These are phyloP conservation scores for Parasteatoda tepidariorum DNA, from an alignment of 1,140 invertebrate genomes.

Conservation along the genomic window DNA sequence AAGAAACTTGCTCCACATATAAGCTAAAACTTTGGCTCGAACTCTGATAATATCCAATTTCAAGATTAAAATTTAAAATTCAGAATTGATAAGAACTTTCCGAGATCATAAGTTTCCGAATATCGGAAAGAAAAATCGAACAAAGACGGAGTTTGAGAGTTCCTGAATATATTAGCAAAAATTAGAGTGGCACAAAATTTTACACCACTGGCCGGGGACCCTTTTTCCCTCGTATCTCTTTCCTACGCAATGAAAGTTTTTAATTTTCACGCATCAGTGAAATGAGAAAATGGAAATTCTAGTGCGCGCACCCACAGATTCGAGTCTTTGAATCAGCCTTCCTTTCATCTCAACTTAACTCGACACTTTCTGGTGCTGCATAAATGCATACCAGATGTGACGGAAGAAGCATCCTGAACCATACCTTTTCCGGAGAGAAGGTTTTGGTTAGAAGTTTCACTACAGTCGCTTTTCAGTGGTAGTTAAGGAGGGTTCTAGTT, in stretches of 20 bases:
- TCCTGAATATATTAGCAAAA: constrained; percentile 9
- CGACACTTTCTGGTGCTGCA: constrained; percentile 35
- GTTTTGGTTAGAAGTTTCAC: constrained; percentile 28
- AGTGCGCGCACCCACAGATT: background rate
- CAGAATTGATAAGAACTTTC: too few species aligned
- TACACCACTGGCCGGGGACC: too few species aligned
- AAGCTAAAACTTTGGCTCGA: too few species aligned
- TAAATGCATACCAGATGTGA: constrained; percentile 42
- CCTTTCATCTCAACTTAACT: constrained; percentile 32
- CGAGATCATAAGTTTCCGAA: too few species aligned
- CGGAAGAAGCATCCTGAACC: background rate
- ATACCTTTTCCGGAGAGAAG: constrained; percentile 11
- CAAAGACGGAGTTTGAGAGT: too few species aligned
- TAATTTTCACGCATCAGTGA: constrained; percentile 37
- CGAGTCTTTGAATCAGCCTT: constrained; percentile 18
- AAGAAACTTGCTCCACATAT: too few species aligned
- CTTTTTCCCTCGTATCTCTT: too few species aligned
- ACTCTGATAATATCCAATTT: too few species aligned
- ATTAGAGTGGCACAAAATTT: background rate
- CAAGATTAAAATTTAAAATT: too few species aligned
- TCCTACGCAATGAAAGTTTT: constrained; percentile 11
- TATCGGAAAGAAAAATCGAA: too few species aligned
- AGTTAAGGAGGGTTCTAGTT: constrained; percentile 5
- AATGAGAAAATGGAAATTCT: background rate
- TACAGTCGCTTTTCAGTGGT: constrained; percentile 3